Percentiles rank a stretch among this genome's conserved stretches.
These are phyloP conservation scores for Phataginus tricuspis DNA, from an alignment of 2,797 vertebrate genomes.

Conservation along the genomic window DNA sequence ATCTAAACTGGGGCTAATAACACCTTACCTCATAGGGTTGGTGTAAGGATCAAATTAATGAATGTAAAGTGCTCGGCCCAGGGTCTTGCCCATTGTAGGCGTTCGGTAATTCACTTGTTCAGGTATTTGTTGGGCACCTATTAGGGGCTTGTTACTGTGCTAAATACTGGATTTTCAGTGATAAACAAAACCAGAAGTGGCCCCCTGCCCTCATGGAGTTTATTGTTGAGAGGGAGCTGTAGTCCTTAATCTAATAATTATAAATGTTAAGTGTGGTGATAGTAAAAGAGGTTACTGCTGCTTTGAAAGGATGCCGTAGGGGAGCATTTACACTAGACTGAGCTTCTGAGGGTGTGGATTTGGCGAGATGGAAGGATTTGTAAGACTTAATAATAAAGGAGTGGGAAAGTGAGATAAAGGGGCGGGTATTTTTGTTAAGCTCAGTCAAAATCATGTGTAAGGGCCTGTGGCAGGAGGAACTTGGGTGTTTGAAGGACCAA, in stretches of 20 bases:
- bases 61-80: background rate
- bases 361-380: background rate
- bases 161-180: background rate
- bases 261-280: background rate
- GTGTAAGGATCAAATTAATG: background rate
- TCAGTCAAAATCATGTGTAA: background rate
- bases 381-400: background rate
- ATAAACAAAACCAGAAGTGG: background rate
- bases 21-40: background rate
- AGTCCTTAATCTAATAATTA: background rate
- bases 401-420: background rate
- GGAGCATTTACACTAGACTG: background rate
- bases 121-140: background rate
- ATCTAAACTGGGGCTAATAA: background rate
- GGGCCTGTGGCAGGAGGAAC: background rate
- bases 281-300: background rate
- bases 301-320: background rate
- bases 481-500: conserved; percentile 10
- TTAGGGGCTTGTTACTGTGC: background rate
- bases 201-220: background rate
- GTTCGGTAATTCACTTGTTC: background rate
- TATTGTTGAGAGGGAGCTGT: background rate
- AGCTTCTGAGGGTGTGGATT: background rate
- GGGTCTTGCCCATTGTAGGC: background rate
- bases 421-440: background rate